Evolutionary conservation across 2,888 invertebrate species (phyloP), one percentile per base, ranked within the genome.

Genomic region (Quadroppia sp.): DNA sequence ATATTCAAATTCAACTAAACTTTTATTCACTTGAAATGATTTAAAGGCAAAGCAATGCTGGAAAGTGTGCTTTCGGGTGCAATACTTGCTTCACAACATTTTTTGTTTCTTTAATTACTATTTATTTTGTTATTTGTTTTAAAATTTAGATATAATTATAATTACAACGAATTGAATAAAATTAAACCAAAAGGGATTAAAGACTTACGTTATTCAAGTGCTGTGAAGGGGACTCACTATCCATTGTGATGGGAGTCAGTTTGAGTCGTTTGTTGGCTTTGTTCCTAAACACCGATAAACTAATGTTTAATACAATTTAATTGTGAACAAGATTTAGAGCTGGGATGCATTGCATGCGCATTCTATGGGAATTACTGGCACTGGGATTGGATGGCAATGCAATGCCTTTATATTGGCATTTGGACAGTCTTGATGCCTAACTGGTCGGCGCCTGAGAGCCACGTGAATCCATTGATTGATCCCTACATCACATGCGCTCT

Each of bases 231-330:
- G 69, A 42, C 11, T 69, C 69, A 15, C 15, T 69, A 42, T 69
- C 69, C 69, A 69, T 64, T 36, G n/a, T 32, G n/a, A 17, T 20
- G 23, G 69, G 9, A 20, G 25, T 69, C 45, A 25, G 36, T 69
- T 69, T 42, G 1, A 20, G 32, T 69, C 7, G 9, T 28, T 28
- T 61, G 69, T 69, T 69, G 69, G 45, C 69, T n/a, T n/a, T n/a
- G n/a, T n/a, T n/a, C n/a, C n/a, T 69, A 69, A 69, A 23, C 53
- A 53, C 53, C 59, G 30, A 69, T 20, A 69, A 69, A 69, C 40
- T 69, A 45, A 69, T 69, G 69, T 69, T 42, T 69, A 45, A 42
- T 69, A 23, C 42, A 40, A 69, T 69, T 69, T 69, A 69, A 69
- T 69, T 69, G 17, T 42, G 69, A 69, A 42, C 25, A 40, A 69